Evolutionary conservation across 2,113 vertebrate species (phyloP).

Genomic region (Mormyrus lacerda): DNA sequence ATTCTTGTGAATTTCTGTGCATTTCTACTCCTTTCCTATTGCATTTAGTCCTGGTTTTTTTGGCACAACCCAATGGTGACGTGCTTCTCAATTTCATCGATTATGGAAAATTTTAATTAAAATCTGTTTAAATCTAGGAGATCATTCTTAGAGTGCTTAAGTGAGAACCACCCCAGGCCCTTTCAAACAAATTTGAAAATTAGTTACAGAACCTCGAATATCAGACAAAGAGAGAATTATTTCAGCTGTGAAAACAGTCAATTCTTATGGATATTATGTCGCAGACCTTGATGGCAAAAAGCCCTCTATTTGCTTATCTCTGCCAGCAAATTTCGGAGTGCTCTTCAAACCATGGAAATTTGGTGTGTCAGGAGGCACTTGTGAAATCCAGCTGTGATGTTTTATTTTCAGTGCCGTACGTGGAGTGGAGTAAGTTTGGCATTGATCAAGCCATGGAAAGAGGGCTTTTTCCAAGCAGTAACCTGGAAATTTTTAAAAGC

Average conservation of each 20-base stretch:
- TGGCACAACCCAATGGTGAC: neutral
- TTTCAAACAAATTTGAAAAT: neutral
- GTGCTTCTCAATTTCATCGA: neutral
- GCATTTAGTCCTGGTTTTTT: neutral
- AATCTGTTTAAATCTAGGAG: neutral
- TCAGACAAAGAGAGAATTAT: constrained; percentile 12
- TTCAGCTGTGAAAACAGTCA: neutral
- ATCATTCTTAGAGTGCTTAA: neutral
- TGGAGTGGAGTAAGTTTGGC: neutral
- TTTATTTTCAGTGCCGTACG: neutral
- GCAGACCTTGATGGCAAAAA: neutral
- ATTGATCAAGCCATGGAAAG: neutral
- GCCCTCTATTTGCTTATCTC: neutral
- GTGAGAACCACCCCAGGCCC: neutral
- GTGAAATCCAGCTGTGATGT: neutral
- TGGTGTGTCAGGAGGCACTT: neutral
- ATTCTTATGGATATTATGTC: neutral
- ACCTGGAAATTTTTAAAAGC: neutral
- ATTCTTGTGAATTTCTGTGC: neutral
- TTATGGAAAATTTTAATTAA: neutral
- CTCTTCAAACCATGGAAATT: constrained; percentile 2
- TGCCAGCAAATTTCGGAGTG: constrained; percentile 3
- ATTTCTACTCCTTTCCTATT: neutral
- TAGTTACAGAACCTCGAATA: neutral
- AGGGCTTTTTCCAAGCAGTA: neutral